phyloP scores from a whole-genome alignment of 1,140 invertebrate species.

The Drosophila pallidifrons region DNA sequence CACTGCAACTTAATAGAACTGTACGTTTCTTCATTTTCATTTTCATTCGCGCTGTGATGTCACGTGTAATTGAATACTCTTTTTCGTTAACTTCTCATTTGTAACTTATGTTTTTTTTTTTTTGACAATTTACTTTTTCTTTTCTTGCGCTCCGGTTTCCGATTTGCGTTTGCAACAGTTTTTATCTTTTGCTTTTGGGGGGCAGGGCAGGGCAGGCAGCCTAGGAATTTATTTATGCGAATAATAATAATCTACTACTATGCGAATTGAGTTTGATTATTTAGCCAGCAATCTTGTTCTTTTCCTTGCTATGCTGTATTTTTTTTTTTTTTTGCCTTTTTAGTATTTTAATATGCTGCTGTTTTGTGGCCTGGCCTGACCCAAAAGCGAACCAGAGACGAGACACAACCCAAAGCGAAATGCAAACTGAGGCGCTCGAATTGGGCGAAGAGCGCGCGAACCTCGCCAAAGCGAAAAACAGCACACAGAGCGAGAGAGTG shows the following conservation, averaged over 20 bases:
- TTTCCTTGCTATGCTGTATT: constrained; percentile 41
- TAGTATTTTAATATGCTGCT: constrained; percentile 46
- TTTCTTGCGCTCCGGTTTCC: constrained; percentile 19
- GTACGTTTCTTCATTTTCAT: constrained; percentile 7
- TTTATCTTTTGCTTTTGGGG: not conserved
- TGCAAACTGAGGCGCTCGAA: constrained; percentile 72
- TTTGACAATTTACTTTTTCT: constrained; percentile 28
- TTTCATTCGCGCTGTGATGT: constrained; percentile 11
- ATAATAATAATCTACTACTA: constrained; percentile 11
- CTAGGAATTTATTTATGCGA: constrained; percentile 29
- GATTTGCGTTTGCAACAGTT: constrained; percentile 20
- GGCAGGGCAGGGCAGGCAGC: constrained; percentile 29
- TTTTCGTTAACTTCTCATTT: constrained; percentile 10
- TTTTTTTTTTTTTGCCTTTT: constrained; percentile 44
- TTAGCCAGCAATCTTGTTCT: constrained; percentile 42
- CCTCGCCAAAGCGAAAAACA: constrained; percentile 38
- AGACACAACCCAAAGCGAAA: constrained; percentile 84
- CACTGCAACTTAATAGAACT: constrained; percentile 33
- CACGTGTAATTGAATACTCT: constrained; percentile 37
- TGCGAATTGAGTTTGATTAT: constrained; percentile 34
- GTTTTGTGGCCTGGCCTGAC: constrained; percentile 61
- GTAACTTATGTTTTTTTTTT: constrained; percentile 11
- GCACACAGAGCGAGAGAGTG: not conserved
- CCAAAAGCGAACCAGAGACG: constrained; percentile 82
- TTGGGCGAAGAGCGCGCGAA: constrained; percentile 66